Conservation (phyloP, 2,888 invertebrate species). For the Scotopteryx bipunctaria region DNA sequence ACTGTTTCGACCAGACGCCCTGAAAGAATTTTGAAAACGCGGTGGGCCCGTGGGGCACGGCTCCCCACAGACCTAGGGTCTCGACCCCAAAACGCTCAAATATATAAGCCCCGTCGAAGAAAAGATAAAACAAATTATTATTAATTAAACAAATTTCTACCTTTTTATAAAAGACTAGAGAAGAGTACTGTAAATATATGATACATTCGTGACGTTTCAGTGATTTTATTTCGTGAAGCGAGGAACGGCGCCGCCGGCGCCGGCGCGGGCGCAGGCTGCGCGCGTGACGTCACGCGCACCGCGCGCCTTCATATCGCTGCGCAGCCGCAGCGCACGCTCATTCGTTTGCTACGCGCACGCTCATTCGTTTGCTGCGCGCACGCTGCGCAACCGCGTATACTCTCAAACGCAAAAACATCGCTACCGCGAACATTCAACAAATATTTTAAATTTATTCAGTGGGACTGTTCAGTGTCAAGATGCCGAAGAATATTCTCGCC, state of each 20-base stretch:
- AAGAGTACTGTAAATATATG: no score
- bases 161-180: no score
- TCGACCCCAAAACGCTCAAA: no score
- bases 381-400: constrained; percentile 63
- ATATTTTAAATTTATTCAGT: constrained; percentile 34
- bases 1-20: no score
- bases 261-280: constrained; percentile 31
- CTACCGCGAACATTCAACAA: constrained; percentile 48
- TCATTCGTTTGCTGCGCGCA: constrained; percentile 67
- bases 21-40: no score
- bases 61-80: no score
- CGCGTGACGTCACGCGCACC: constrained; percentile 54
- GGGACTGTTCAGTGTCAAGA: constrained; percentile 60
- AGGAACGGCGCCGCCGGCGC: not conserved
- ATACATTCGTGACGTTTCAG: constrained; percentile 9
- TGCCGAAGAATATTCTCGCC: constrained; percentile 77
- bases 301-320: constrained; percentile 58
- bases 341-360: constrained; percentile 61
- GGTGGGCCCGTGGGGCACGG: no score
- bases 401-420: constrained; percentile 45
- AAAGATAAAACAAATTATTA: no score
- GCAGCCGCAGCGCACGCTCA: constrained; percentile 57
- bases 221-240: constrained; percentile 17
- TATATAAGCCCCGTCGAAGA: no score
- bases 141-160: no score